Evolutionary conservation across 2,113 vertebrate species (phyloP).

Genomic region (Bufo gargarizans): DNA sequence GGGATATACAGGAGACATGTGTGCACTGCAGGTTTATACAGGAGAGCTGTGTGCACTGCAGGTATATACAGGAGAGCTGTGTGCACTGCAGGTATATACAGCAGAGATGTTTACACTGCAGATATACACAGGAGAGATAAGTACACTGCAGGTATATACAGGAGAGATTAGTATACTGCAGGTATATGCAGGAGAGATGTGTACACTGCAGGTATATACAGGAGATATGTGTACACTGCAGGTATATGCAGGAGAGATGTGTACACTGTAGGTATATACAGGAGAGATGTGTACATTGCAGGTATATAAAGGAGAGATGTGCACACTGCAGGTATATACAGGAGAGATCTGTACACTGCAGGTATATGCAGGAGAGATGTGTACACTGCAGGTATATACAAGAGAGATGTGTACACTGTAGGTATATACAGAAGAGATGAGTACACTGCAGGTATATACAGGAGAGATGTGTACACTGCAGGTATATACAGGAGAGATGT

Average conservation of each 20-base stretch:
- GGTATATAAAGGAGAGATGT: too few relatives aligned
- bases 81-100: neutral
- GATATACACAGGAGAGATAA: neutral
- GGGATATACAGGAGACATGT: neutral
- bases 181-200: neutral
- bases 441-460: neutral
- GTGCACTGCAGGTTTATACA: neutral
- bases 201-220: too few relatives aligned
- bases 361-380: too few relatives aligned
- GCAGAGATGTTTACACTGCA: neutral
- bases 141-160: neutral
- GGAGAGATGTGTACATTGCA: neutral
- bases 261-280: neutral
- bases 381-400: neutral
- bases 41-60: neutral
- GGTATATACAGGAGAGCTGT: neutral
- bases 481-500: too few relatives aligned
- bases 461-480: neutral
- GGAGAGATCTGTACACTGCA: neutral
- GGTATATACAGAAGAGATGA: too few relatives aligned
- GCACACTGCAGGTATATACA: neutral
- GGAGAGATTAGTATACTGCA: neutral
- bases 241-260: neutral
- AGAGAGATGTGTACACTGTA: too few relatives aligned
- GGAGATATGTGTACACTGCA: neutral